Conservation (phyloP, 1,140 invertebrate species). For the Philotrypesis tridentata region DNA sequence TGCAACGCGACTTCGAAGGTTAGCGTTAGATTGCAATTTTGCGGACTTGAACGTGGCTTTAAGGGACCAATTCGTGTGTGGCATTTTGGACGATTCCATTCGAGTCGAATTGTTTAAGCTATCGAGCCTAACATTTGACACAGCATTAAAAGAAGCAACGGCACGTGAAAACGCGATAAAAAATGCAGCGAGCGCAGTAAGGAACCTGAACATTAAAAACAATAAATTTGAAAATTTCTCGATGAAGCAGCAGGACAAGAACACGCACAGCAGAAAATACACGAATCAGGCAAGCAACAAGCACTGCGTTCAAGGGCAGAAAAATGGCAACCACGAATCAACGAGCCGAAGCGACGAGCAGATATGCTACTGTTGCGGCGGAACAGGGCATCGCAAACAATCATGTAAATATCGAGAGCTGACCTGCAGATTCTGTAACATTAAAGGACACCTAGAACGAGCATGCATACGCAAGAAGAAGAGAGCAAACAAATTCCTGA, state of each 20-base stretch:
- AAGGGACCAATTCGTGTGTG: no score
- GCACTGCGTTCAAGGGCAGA: neutral
- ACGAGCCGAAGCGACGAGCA: neutral
- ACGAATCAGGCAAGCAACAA: neutral
- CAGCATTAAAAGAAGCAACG: neutral
- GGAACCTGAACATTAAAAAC: neutral
- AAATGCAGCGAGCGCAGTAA: neutral
- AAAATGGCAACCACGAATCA: no score
- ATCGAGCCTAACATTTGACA: conserved; percentile 9
- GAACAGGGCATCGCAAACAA: neutral
- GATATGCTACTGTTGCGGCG: neutral
- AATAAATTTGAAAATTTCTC: neutral
- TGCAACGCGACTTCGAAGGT: no score
- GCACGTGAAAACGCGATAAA: conserved; percentile 10
- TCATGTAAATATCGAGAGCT: neutral
- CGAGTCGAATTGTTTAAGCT: neutral
- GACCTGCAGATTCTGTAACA: neutral
- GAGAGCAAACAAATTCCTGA: neutral
- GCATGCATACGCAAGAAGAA: neutral
- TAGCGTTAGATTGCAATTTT: no score
- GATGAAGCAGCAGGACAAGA: neutral
- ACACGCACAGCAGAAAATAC: neutral
- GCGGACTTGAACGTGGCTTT: no score
- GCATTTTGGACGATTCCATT: no score
- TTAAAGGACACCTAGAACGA: neutral